phyloP scores from a whole-genome alignment of 2,797 vertebrate genomes.

The Gymnodraco acuticeps region DNA sequence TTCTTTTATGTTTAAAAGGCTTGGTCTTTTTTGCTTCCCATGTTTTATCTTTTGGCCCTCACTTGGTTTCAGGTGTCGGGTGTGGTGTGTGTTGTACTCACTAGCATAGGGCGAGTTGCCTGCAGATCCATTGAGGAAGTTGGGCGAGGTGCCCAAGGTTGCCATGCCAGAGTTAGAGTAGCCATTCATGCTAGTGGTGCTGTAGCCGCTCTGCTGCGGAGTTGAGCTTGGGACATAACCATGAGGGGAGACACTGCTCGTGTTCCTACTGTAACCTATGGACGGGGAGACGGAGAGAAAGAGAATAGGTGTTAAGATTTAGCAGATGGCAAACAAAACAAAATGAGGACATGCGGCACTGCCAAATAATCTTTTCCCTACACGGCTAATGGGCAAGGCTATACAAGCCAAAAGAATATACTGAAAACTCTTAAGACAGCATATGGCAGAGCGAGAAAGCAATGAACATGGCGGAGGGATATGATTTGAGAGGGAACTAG shows the following conservation, averaged over 20 bases:
- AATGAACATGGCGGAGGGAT: conserved; percentile 62
- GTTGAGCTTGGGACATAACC: conserved; percentile 98
- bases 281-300: conserved; percentile 57
- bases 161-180: conserved; percentile 97
- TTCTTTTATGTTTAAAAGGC: conserved; percentile 36
- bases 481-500: conserved; percentile 54
- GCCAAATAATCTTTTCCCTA: conserved; percentile 52
- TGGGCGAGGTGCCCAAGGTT: conserved; percentile 95
- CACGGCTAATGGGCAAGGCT: conserved; percentile 48
- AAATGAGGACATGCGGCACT: conserved; percentile 66
- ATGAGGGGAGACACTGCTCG: conserved; percentile 96
- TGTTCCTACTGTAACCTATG: conserved; percentile 95
- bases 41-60: conserved; percentile 1
- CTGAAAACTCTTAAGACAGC: conserved; percentile 60
- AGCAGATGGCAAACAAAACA: conserved; percentile 70
- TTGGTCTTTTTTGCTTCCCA: background rate
- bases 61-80: background rate
- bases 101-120: conserved; percentile 98
- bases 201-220: conserved; percentile 96
- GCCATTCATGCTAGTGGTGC: conserved; percentile 97
- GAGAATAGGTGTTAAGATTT: conserved; percentile 65
- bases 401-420: conserved; percentile 58
- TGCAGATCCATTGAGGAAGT: conserved; percentile 97
- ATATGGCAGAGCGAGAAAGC: conserved; percentile 68
- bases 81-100: conserved; percentile 84